Conservation (phyloP, 2,113 vertebrate genomes). For the Syngnathus floridae region DNA sequence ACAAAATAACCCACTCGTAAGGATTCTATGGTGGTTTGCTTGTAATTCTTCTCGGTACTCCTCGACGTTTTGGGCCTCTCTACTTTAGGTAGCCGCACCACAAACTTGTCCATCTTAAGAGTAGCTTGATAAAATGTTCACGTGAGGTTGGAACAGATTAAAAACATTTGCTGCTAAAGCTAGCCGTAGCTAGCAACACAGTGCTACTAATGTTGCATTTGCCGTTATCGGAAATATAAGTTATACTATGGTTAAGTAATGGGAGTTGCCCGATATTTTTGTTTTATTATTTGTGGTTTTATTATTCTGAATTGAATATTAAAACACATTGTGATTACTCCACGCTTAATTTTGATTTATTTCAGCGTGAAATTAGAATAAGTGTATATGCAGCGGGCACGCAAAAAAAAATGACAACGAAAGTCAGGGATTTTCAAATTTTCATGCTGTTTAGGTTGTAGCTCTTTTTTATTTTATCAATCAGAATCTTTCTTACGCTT, state of each 20-base stretch:
- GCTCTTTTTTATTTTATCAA: background rate
- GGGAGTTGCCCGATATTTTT: background rate
- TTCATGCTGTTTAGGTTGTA: background rate
- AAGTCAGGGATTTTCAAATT: background rate
- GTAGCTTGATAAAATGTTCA: background rate
- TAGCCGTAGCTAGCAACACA: background rate
- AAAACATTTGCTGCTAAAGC: background rate
- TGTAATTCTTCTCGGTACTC: constrained; percentile 67
- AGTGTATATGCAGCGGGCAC: background rate
- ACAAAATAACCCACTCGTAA: constrained; percentile 73
- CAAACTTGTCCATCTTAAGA: constrained; percentile 81
- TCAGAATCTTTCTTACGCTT: too few species aligned
- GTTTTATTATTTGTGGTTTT: background rate
- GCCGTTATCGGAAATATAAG: background rate
- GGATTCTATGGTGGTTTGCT: constrained; percentile 86
- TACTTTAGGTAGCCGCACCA: constrained; percentile 69
- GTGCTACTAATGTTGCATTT: background rate
- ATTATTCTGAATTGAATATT: background rate
- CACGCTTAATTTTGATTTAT: background rate
- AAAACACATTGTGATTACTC: background rate
- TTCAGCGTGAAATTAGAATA: background rate
- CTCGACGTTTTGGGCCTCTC: constrained; percentile 53
- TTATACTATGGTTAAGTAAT: background rate
- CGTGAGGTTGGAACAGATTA: background rate
- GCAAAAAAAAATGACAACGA: background rate